Percentiles rank a stretch among this genome's conserved stretches.
phyloP scores from a whole-genome alignment of 2,113 vertebrate species.

The Pachypanchax playfairii region DNA sequence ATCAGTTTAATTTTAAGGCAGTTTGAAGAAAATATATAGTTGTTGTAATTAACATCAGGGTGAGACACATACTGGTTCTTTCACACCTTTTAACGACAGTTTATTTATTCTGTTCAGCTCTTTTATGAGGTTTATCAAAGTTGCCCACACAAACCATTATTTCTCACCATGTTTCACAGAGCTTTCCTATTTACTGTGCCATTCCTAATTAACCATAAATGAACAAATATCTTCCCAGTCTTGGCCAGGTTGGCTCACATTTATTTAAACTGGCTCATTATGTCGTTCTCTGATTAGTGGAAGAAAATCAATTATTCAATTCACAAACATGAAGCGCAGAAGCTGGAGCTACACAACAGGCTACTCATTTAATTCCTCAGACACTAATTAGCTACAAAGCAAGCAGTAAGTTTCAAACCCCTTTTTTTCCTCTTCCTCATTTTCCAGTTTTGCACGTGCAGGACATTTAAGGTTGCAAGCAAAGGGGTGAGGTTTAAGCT shows the following conservation, averaged over 20 bases:
- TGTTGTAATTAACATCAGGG: constrained; percentile 5
- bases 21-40: too few species aligned
- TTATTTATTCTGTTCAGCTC: constrained; percentile 6
- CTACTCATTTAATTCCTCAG: constrained; percentile 99
- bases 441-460: constrained; percentile 83
- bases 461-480: constrained; percentile 77
- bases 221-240: constrained; percentile 99
- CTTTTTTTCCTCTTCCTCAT: constrained; percentile 41
- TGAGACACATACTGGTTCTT: background rate
- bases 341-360: constrained; percentile 95
- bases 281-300: constrained; percentile 99
- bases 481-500: constrained; percentile 47
- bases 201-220: constrained; percentile 95
- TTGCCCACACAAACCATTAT: constrained; percentile 18
- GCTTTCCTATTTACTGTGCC: constrained; percentile 68
- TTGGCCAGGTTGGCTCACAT: constrained; percentile 99
- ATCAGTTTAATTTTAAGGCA: too few species aligned
- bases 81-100: background rate
- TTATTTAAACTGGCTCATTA: constrained; percentile 99
- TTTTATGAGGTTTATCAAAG: constrained; percentile 11
- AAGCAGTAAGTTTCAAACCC: constrained; percentile 90
- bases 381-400: constrained; percentile 99
- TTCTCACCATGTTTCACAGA: constrained; percentile 31
- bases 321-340: constrained; percentile 96
- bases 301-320: constrained; percentile 99